A percentile compares a stretch with the other conserved stretches of the same genome.
These are phyloP conservation scores for Gymnoscopelus microlampas DNA, from an alignment of 2,797 vertebrate genomes.

Conservation along the genomic window DNA sequence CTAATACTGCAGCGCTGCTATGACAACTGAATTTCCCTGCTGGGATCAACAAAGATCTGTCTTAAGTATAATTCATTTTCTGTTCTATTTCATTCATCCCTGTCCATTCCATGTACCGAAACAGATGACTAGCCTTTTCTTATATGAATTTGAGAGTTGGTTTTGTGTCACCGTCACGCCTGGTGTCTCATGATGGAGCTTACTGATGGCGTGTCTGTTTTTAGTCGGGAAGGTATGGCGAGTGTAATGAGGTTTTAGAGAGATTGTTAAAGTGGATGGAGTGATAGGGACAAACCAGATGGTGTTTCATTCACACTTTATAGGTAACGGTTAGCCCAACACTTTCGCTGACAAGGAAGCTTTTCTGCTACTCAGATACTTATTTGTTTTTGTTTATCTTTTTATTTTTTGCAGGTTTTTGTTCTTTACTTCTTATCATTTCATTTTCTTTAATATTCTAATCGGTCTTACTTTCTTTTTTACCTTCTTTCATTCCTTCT, in stretches of 20 bases:
- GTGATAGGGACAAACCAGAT: slow-evolving; percentile 69
- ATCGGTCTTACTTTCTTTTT: neutral
- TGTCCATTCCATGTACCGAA: slow-evolving; percentile 24
- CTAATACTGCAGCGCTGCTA: no score
- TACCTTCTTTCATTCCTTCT: neutral
- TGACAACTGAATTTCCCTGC: no score
- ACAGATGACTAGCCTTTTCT: slow-evolving; percentile 16
- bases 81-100: neutral
- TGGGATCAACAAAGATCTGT: no score
- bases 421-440: slow-evolving; percentile 19
- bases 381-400: slow-evolving; percentile 39
- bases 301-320: slow-evolving; percentile 64
- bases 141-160: slow-evolving; percentile 1
- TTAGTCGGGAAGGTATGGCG: slow-evolving; percentile 64
- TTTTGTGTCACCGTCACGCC: slow-evolving; percentile 63
- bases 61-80: neutral
- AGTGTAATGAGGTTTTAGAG: slow-evolving; percentile 75
- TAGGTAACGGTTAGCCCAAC: slow-evolving; percentile 60
- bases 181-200: slow-evolving; percentile 69
- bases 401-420: slow-evolving; percentile 5
- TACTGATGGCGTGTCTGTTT: slow-evolving; percentile 74
- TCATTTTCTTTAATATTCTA: slow-evolving; percentile 1
- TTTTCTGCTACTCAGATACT: slow-evolving; percentile 52
- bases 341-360: slow-evolving; percentile 61
- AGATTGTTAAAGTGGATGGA: slow-evolving; percentile 69